phyloP scores from a whole-genome alignment of 2,113 vertebrate species.

The Xyliphius kryptos region DNA sequence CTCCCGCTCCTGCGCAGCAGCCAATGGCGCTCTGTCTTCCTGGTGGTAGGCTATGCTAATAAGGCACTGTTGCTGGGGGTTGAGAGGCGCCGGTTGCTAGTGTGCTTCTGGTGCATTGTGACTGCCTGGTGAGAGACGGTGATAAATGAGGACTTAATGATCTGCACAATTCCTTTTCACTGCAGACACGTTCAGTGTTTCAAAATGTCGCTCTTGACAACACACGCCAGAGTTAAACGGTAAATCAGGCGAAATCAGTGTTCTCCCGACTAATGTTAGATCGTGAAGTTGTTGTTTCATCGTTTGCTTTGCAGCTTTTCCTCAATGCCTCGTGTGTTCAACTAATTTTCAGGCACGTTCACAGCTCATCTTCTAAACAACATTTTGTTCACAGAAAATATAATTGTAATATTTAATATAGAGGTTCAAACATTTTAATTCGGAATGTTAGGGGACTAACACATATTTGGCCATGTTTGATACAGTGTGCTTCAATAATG shows the following conservation, averaged over 20 bases:
- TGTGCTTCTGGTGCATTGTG: slow-evolving; percentile 75
- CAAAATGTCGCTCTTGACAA: slow-evolving; percentile 47
- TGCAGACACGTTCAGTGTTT: slow-evolving; percentile 65
- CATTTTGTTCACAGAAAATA: too few relatives aligned
- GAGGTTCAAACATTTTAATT: too few relatives aligned
- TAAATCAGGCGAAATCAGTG: slow-evolving; percentile 3
- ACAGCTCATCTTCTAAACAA: too few relatives aligned
- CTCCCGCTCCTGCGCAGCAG: slow-evolving; percentile 32
- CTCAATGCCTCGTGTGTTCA: too few relatives aligned
- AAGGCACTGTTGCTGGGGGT: slow-evolving; percentile 83
- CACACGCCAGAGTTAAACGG: neutral
- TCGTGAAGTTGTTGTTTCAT: too few relatives aligned
- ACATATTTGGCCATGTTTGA: neutral
- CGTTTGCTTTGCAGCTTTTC: too few relatives aligned
- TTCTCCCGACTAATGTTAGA: too few relatives aligned
- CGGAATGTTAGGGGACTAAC: too few relatives aligned
- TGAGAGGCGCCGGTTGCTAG: slow-evolving; percentile 62
- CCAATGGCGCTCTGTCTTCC: slow-evolving; percentile 65
- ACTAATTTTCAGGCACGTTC: too few relatives aligned
- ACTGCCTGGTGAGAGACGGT: slow-evolving; percentile 73
- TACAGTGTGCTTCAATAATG: slow-evolving; percentile 8
- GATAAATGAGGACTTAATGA: slow-evolving; percentile 78
- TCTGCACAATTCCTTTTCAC: slow-evolving; percentile 73
- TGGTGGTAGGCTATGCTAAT: slow-evolving; percentile 86
- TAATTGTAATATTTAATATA: too few relatives aligned